phyloP scores from a whole-genome alignment of 2,113 vertebrate species.

The Aegypius monachus region DNA sequence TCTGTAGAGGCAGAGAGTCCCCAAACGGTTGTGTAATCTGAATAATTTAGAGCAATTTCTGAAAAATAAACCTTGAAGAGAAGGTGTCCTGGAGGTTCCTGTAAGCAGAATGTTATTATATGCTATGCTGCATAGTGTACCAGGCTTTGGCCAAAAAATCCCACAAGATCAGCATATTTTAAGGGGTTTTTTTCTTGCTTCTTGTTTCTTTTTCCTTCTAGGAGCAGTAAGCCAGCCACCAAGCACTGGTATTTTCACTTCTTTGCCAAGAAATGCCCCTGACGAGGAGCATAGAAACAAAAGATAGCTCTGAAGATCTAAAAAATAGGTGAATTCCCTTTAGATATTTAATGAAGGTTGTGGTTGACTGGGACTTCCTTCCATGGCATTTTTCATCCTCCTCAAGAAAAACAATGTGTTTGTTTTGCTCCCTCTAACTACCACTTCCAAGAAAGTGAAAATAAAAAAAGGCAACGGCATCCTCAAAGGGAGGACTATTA shows the following conservation, averaged over 20 bases:
- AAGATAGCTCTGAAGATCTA: not conserved
- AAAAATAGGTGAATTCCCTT: not conserved
- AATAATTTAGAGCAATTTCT: not conserved
- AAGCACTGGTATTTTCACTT: not conserved
- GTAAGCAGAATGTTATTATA: not conserved
- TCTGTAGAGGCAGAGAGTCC: not conserved
- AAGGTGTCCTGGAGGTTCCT: not conserved
- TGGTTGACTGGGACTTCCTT: not conserved
- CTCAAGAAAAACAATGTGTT: constrained; percentile 2
- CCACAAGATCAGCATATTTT: not conserved
- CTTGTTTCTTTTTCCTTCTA: not conserved
- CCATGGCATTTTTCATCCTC: not conserved
- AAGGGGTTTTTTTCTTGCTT: not conserved
- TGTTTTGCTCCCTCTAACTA: not conserved
- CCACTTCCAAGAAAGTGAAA: constrained; percentile 22
- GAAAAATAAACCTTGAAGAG: not conserved
- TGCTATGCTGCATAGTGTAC: accelerated
- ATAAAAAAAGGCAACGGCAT: not conserved
- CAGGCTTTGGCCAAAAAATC: not conserved
- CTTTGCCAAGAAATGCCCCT: not conserved
- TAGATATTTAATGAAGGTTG: not conserved
- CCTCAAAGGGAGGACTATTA: constrained; percentile 37
- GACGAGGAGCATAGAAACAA: not conserved
- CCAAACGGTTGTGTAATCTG: not conserved
- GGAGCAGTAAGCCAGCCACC: not conserved